Conservation (phyloP, 2,888 invertebrate genomes). For the Tortrix viridana region DNA sequence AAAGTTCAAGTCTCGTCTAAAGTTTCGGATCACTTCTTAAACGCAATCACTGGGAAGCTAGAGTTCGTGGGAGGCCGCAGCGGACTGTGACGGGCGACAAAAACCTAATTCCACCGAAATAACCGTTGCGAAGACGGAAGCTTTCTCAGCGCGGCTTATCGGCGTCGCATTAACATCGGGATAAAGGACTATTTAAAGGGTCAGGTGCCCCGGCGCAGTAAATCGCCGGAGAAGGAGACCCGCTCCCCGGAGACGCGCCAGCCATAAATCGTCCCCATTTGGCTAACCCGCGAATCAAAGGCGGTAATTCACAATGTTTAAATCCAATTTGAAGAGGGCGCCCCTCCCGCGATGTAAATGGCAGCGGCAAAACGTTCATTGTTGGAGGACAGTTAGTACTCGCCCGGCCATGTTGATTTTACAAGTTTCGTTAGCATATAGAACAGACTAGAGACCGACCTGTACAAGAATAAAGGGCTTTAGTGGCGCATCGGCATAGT, state of each 20-base stretch:
- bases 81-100: slow-evolving; percentile 26
- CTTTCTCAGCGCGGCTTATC: slow-evolving; percentile 23
- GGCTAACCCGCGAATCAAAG: slow-evolving; percentile 80
- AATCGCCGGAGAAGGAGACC: slow-evolving; percentile 62
- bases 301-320: slow-evolving; percentile 81
- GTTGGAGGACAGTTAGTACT: slow-evolving; percentile 37
- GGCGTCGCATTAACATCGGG: slow-evolving; percentile 72
- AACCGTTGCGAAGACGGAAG: slow-evolving; percentile 16
- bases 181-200: slow-evolving; percentile 69
- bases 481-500: no score
- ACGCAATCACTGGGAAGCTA: neutral
- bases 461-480: no score
- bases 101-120: slow-evolving; percentile 18
- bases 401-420: slow-evolving; percentile 23
- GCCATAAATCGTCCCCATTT: slow-evolving; percentile 78
- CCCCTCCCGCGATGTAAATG: slow-evolving; percentile 47
- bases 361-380: slow-evolving; percentile 42
- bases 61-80: slow-evolving; percentile 30
- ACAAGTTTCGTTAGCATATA: neutral
- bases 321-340: slow-evolving; percentile 70
- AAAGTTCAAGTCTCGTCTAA: no score
- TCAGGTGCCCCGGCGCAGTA: slow-evolving; percentile 56
- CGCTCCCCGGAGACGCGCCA: slow-evolving; percentile 46
- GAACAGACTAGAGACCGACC: no score
- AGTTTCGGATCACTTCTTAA: neutral